Percentiles rank a stretch among this genome's conserved stretches.
These are phyloP conservation scores for Pipistrellus pipistrellus DNA, from an alignment of 2,797 vertebrate genomes.

Conservation along the genomic window DNA sequence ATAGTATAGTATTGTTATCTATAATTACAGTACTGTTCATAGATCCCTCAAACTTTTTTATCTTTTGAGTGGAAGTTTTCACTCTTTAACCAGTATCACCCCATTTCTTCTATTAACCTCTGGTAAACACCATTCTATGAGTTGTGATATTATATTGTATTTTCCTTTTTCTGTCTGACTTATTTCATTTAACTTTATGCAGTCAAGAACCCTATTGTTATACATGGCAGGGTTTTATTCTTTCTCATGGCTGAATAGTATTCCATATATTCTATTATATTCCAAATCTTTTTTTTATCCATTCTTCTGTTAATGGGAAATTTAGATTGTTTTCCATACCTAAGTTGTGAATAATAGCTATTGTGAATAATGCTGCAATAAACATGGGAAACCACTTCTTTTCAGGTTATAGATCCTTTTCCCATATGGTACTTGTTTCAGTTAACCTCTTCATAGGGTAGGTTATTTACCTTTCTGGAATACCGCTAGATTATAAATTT, in stretches of 20 bases:
- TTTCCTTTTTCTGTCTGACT: not conserved
- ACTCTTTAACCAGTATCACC: not conserved
- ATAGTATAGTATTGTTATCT: not conserved
- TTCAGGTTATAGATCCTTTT: not conserved
- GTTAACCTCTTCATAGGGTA: not conserved
- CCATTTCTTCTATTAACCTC: not conserved
- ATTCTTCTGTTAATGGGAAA: not conserved
- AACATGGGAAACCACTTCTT: not conserved
- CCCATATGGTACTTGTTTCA: not conserved
- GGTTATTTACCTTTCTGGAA: not conserved
- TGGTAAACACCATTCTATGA: not conserved
- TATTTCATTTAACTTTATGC: not conserved
- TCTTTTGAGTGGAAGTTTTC: not conserved
- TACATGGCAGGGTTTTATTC: not conserved
- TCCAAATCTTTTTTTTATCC: not conserved
- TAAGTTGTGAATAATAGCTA: not conserved
- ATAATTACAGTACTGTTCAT: not conserved
- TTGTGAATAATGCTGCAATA: not conserved
- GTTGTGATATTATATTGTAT: not conserved
- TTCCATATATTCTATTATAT: not conserved
- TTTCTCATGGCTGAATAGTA: not conserved
- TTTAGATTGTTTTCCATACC: not conserved
- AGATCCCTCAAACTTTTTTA: not conserved
- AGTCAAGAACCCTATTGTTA: not conserved
- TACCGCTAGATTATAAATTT: not conserved